Conservation (phyloP, 2,797 vertebrate genomes). For the Esox lucius region DNA sequence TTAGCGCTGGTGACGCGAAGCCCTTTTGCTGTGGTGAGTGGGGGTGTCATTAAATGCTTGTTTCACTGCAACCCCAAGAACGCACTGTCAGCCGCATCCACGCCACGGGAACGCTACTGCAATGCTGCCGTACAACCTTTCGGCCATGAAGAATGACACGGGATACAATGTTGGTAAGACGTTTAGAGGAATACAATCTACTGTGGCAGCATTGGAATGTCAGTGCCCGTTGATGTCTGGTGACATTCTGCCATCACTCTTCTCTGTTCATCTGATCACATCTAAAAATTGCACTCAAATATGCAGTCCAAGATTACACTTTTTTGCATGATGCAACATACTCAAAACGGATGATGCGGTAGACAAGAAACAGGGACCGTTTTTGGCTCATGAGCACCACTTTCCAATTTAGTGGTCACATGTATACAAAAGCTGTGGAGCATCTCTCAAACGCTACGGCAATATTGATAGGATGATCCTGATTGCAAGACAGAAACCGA, state of each 20-base stretch:
- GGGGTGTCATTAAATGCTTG: constrained; percentile 79
- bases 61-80: constrained; percentile 78
- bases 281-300: neutral
- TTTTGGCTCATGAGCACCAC: too few species aligned
- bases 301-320: too few species aligned
- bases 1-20: constrained; percentile 73
- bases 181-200: neutral
- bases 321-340: too few species aligned
- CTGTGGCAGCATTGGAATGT: neutral
- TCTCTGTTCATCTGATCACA: too few species aligned
- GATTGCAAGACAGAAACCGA: neutral
- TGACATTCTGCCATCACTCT: neutral
- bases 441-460: neutral
- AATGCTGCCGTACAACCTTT: constrained; percentile 62
- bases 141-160: constrained; percentile 45
- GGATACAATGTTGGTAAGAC: constrained; percentile 43
- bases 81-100: constrained; percentile 75
- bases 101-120: constrained; percentile 62
- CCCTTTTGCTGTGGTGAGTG: constrained; percentile 75
- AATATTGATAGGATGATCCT: neutral
- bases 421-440: too few species aligned
- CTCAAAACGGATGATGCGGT: too few species aligned
- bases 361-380: too few species aligned
- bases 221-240: neutral
- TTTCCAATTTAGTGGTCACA: too few species aligned